Conservation (phyloP, 2,113 vertebrate genomes). For the Equus przewalskii region DNA sequence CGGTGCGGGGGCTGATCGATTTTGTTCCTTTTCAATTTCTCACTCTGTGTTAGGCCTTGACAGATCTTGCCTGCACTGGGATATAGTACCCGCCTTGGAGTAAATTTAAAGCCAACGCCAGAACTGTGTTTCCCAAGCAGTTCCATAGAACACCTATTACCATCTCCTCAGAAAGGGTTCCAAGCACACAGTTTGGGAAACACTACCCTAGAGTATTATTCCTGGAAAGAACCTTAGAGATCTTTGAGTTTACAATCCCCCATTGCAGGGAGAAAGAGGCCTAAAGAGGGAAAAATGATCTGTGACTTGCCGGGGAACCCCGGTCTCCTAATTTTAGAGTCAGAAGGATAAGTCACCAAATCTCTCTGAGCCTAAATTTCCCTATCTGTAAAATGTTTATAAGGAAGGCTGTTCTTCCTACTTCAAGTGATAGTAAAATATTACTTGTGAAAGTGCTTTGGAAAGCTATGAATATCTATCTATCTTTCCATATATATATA, state of each 20-base stretch:
- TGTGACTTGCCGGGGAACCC: not conserved
- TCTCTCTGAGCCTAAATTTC: not conserved
- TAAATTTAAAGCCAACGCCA: not conserved
- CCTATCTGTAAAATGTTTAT: not conserved
- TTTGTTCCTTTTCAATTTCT: not conserved
- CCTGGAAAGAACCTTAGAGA: not conserved
- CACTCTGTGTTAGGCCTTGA: not conserved
- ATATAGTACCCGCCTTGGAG: not conserved
- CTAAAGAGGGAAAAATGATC: not conserved
- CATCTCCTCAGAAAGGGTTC: not conserved
- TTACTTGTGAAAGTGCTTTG: constrained; percentile 1
- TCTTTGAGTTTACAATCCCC: not conserved
- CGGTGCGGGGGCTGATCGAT: no score
- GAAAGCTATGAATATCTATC: not conserved
- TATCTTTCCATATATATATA: not conserved
- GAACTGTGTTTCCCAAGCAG: not conserved
- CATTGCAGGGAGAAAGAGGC: not conserved
- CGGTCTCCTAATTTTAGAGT: not conserved
- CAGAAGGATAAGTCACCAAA: not conserved
- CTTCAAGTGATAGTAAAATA: not conserved
- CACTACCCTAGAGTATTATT: not conserved
- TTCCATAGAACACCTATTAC: not conserved
- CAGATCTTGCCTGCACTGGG: not conserved
- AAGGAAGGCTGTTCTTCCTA: not conserved
- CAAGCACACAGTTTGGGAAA: not conserved